Base-by-base conservation (phyloP, 2,888 invertebrate species). In the Ormyrus rosae region DNA sequence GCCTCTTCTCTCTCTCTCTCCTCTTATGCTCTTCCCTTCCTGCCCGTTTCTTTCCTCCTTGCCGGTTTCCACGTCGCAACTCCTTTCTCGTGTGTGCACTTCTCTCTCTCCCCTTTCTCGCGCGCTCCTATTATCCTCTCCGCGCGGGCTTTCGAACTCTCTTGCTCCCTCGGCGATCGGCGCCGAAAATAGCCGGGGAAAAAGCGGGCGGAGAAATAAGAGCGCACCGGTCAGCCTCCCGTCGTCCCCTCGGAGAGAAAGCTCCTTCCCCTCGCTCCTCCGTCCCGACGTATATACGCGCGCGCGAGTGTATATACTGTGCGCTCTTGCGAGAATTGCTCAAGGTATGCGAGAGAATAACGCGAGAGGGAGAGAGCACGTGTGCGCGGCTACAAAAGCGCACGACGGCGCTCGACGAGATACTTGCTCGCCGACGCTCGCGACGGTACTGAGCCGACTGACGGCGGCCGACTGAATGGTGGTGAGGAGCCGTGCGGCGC, bases 361-460 rank as follows among this genome's bases (percentile, higher is more conserved):
- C 19, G 19, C 19, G 19, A 19, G 19, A 19, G 19, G 19, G 19
- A 19, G 19, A 19, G 19, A 19, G 19, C 19, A 19, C 19, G 19
- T 19, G 19, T 19, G 19, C 19, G 19, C 19, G 19, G 19, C 19
- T 53, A 53, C 10, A 9, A 53, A 9, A 9, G 10, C 53, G 1
- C 9, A 53, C 10, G 1, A 53, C 9, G 9, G 53, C 53, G 53
- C 10, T 56, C 78, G 78, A 65, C 19, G 19, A 19, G 19, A 19
- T 53, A 46, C 55, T 64, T 7, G 83, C 84, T 83, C 85, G 82
- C 61, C 86, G 86, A 83, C 85, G 85, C 85, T 85, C 86, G 86
- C 85, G 83, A 85, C 85, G 84, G 83, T 83, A 87, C 86, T 87
- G 86, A 85, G n/a, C 63, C 51, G n/a, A 7, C 55, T 11, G 48